A percentile compares a stretch with the other conserved stretches of the same genome.
Evolutionary conservation across 2,797 vertebrate genomes (phyloP).

Genomic region (Chloroceryle inda): DNA sequence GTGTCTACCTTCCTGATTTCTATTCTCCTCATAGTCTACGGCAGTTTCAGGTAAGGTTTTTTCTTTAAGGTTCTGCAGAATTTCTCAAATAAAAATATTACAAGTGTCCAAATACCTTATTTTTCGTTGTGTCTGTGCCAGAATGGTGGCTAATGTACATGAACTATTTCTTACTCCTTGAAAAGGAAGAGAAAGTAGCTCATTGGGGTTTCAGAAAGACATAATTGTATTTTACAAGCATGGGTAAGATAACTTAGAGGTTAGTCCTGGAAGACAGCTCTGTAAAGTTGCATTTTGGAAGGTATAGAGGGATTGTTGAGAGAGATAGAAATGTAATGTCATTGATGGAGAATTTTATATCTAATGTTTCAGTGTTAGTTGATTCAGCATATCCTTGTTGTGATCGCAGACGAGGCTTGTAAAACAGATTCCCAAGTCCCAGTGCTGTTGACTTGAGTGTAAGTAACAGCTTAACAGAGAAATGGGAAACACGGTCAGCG

Average conservation of each 20-base stretch:
- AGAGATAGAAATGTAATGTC: background rate
- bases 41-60: slow-evolving; percentile 96
- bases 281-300: background rate
- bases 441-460: background rate
- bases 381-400: background rate
- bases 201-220: background rate
- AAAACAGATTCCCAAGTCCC: accelerated
- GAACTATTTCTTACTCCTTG: background rate
- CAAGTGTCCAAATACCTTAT: background rate
- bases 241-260: background rate
- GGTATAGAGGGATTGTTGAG: background rate
- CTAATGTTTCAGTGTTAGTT: background rate
- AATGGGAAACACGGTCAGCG: background rate
- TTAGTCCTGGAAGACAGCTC: background rate
- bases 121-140: background rate
- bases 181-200: background rate
- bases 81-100: background rate
- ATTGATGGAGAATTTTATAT: accelerated
- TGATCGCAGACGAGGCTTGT: background rate
- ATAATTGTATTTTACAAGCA: background rate
- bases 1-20: slow-evolving; percentile 99
- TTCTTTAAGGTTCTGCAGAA: background rate
- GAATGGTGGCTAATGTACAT: background rate
- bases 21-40: slow-evolving; percentile 99
- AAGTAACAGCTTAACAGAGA: background rate